Base-by-base conservation (phyloP, 2,888 invertebrate genomes). In the Hirtodrosophila alboralis region DNA sequence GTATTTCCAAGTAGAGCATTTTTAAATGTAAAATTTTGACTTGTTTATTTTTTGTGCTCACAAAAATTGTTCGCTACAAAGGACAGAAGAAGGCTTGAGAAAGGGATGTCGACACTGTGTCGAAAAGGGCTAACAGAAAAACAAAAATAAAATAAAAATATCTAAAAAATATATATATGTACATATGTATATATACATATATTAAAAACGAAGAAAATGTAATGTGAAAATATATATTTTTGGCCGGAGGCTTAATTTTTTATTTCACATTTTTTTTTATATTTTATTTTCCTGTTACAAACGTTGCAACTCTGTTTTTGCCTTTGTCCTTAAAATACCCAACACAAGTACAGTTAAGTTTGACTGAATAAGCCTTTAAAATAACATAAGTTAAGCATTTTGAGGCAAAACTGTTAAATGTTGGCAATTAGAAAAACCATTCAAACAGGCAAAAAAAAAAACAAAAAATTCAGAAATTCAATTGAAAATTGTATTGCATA, bases 171-270 rank as follows among this genome's bases (percentile, higher is more conserved):
- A 14, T 31, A 33, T 1, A 28, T 7, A 45, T n/a, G n/a, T n/a
- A n/a, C n/a, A n/a, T n/a, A n/a, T n/a, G n/a, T n/a, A n/a, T n/a
- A n/a, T n/a, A n/a, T n/a, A n/a, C n/a, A n/a, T n/a, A n/a, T n/a
- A n/a, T n/a, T n/a, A 44, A 43, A 26, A 48, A 16, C 26, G 44
- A 63, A 66, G 56, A 65, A 74, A 78, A 65, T 62, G 76, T 76
- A 67, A 76, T 79, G 72, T 66, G 66, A 49, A 81, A 77, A 80
- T 79, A 84, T 63, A 73, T 71, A 73, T 72, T 59, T 77, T n/a
- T n/a, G n/a, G 84, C 84, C 79, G 79, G 81, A 84, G 84, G 81
- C 79, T 58, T 81, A 79, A 84, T 80, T 77, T 80, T 78, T 67
- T n/a, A n/a, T n/a, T n/a, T n/a, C n/a, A n/a, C n/a, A n/a, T n/a